phyloP scores from a whole-genome alignment of 1,140 invertebrate species.

The Halesus radiatus region DNA sequence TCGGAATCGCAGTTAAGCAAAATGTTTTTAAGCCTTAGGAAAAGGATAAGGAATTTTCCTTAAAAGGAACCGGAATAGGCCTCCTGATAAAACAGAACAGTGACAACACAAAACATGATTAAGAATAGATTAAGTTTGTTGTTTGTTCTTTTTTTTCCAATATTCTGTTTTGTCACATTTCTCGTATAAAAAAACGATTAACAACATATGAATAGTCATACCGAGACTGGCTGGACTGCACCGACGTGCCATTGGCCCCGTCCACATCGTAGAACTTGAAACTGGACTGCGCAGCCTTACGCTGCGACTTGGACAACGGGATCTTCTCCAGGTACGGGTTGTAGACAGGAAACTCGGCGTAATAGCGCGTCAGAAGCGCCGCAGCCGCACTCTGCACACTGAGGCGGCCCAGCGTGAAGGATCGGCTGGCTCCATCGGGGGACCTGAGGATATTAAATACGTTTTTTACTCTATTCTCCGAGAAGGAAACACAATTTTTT shows the following conservation, averaged over 20 bases:
- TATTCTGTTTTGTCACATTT: too few relatives aligned
- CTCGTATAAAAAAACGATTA: too few relatives aligned
- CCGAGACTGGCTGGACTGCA: conserved; percentile 76
- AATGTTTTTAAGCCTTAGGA: too few relatives aligned
- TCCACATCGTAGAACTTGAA: conserved; percentile 99
- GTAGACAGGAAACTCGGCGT: conserved; percentile 95
- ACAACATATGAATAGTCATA: conserved; percentile 42
- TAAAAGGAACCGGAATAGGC: too few relatives aligned
- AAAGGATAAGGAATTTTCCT: too few relatives aligned
- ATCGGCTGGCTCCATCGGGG: conserved; percentile 90
- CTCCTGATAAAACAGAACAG: too few relatives aligned
- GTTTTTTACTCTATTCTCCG: too few relatives aligned
- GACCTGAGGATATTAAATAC: conserved; percentile 74
- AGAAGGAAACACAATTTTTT: too few relatives aligned
- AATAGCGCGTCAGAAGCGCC: conserved; percentile 95
- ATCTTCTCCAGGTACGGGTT: conserved; percentile 96
- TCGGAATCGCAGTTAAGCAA: too few relatives aligned
- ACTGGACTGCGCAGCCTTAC: conserved; percentile 78
- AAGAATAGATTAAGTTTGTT: too few relatives aligned
- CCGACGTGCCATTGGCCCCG: conserved; percentile 79
- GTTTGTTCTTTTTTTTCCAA: too few relatives aligned
- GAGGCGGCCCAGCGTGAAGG: conserved; percentile 91
- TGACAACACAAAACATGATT: too few relatives aligned
- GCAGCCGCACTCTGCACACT: conserved; percentile 96
- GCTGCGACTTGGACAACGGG: conserved; percentile 85